A percentile compares a stretch with the other conserved stretches of the same genome.
phyloP scores from a whole-genome alignment of 2,888 invertebrate genomes.

The Nebria brevicollis region DNA sequence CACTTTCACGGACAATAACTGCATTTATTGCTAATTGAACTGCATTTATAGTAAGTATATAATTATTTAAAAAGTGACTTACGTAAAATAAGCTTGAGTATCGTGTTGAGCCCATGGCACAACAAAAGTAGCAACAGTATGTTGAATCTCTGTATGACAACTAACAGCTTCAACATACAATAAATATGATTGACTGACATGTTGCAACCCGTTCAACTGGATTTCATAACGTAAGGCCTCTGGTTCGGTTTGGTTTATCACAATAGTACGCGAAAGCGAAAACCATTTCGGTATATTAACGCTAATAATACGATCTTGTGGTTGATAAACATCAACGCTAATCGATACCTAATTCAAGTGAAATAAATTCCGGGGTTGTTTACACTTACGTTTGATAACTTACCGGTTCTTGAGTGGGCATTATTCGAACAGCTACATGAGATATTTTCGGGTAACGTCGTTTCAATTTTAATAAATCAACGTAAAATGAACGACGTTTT shows the following conservation, averaged over 20 bases:
- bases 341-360: conserved; percentile 67
- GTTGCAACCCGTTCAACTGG: conserved; percentile 67
- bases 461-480: conserved; percentile 73
- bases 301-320: conserved; percentile 57
- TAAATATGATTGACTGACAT: conserved; percentile 70
- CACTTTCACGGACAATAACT: no score
- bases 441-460: conserved; percentile 69
- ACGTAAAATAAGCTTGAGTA: conserved; percentile 71
- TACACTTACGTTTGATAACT: conserved; percentile 51
- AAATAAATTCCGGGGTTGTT: conserved; percentile 21
- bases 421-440: conserved; percentile 76
- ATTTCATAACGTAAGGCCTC: conserved; percentile 72
- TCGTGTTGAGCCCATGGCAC: conserved; percentile 76
- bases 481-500: conserved; percentile 64
- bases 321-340: conserved; percentile 73
- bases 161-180: conserved; percentile 69
- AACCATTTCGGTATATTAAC: conserved; percentile 57
- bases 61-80: conserved; percentile 56
- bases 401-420: conserved; percentile 71
- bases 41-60: no score
- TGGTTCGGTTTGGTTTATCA: conserved; percentile 67
- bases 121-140: conserved; percentile 70
- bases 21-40: no score
- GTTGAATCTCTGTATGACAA: conserved; percentile 64
- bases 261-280: conserved; percentile 56